Percentiles rank a stretch among this genome's conserved stretches.
These are phyloP conservation scores for Halichoerus grypus DNA, from an alignment of 2,113 vertebrate genomes.

Conservation along the genomic window DNA sequence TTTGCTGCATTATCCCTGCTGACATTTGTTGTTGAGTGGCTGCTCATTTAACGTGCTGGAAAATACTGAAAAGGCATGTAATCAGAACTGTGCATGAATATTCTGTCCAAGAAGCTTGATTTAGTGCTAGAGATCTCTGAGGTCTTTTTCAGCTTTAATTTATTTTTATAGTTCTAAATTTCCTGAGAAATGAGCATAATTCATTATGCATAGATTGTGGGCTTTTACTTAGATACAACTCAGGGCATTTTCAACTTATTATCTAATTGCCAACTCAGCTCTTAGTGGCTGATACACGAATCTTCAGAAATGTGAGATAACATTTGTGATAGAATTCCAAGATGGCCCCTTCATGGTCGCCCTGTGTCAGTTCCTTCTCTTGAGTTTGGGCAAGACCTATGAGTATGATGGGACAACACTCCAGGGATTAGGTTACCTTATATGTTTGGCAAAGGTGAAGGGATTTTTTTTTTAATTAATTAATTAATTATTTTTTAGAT, in stretches of 20 bases:
- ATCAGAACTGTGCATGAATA: background rate
- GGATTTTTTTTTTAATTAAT: background rate
- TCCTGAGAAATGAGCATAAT: background rate
- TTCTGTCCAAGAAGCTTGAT: background rate
- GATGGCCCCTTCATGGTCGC: background rate
- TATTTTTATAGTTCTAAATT: background rate
- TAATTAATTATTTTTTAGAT: too few relatives aligned
- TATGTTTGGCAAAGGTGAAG: background rate
- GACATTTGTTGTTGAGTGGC: background rate
- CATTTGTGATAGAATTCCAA: background rate
- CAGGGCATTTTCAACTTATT: conserved; percentile 1
- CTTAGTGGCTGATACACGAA: background rate
- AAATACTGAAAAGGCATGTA: background rate
- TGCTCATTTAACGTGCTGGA: background rate
- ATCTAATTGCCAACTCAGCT: background rate
- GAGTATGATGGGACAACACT: background rate
- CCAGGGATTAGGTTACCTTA: background rate
- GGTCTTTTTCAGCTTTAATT: background rate
- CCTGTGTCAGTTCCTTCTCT: background rate
- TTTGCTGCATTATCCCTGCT: background rate
- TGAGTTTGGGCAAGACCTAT: background rate
- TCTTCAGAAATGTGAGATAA: background rate
- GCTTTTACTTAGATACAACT: background rate
- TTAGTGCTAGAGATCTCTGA: background rate
- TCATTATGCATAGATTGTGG: background rate